These are phyloP conservation scores for Epistrophe grossulariae DNA, from an alignment of 2,888 invertebrate species.

Conservation along the genomic window DNA sequence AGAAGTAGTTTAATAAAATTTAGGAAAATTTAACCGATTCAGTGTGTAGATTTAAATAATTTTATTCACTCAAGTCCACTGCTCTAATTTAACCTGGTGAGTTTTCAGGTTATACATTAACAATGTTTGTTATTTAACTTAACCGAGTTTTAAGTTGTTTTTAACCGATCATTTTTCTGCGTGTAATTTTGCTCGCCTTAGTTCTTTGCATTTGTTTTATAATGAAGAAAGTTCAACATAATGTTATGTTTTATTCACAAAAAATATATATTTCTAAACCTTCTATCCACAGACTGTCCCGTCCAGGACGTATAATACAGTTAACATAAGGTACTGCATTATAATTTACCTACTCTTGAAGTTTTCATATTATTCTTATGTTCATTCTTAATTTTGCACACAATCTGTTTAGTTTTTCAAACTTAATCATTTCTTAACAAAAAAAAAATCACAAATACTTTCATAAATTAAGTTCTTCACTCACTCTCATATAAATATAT, in stretches of 20 bases:
- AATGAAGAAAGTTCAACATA: background rate
- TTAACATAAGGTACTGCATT: background rate
- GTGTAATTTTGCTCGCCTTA: too few relatives aligned
- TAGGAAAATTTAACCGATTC: too few relatives aligned
- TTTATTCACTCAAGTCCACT: too few relatives aligned
- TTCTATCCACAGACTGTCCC: background rate
- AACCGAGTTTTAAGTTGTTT: too few relatives aligned
- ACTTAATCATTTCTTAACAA: slow-evolving; percentile 28
- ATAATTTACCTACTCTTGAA: background rate
- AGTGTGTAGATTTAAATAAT: too few relatives aligned
- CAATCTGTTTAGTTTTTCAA: slow-evolving; percentile 31
- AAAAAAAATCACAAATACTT: background rate
- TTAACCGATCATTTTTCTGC: too few relatives aligned
- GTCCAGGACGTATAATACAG: background rate
- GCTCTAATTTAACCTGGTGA: too few relatives aligned
- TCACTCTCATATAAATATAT: background rate
- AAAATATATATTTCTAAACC: background rate
- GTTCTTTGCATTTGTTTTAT: too few relatives aligned
- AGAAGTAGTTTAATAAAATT: too few relatives aligned
- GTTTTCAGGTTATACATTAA: too few relatives aligned
- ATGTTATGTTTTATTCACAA: background rate
- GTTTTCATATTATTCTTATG: background rate
- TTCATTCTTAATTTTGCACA: slow-evolving; percentile 23
- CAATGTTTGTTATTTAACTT: too few relatives aligned
- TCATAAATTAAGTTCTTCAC: slow-evolving; percentile 6